Percentiles rank a stretch among this genome's conserved stretches.
Evolutionary conservation across 2,113 vertebrate genomes (phyloP).

Genomic region (Paracanthobrama guichenoti): DNA sequence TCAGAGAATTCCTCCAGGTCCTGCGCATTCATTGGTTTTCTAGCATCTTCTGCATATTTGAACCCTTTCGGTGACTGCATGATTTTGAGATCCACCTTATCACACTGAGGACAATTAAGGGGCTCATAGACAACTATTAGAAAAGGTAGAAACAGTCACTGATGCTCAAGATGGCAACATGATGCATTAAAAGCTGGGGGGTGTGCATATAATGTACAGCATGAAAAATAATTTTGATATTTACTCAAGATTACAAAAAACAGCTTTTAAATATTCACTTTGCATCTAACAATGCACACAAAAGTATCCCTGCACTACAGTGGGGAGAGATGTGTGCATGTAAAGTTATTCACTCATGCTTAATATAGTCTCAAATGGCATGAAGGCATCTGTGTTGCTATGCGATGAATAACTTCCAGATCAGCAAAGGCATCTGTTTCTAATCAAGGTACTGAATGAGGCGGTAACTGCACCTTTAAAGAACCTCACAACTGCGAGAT

Average conservation of each 20-base stretch:
- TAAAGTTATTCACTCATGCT: conserved; percentile 3
- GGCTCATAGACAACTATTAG: no score
- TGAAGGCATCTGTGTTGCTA: conserved; percentile 29
- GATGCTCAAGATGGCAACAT: no score
- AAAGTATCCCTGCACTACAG: neutral
- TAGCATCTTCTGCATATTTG: no score
- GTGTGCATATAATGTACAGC: no score
- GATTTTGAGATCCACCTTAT: no score
- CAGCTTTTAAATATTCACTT: neutral
- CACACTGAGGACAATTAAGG: no score
- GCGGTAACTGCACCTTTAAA: conserved; percentile 18
- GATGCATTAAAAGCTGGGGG: no score
- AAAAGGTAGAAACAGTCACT: no score
- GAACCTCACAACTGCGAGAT: conserved; percentile 16
- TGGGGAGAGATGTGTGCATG: neutral
- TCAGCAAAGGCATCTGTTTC: conserved; percentile 32
- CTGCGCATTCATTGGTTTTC: no score
- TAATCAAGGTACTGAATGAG: conserved; percentile 32
- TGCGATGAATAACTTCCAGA: conserved; percentile 18
- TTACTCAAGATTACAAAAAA: neutral
- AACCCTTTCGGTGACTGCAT: no score
- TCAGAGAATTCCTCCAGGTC: no score
- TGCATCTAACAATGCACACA: neutral
- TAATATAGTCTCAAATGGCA: conserved; percentile 24
- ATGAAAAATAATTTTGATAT: neutral